Percentiles rank a stretch among this genome's conserved stretches.
phyloP scores from a whole-genome alignment of 2,888 invertebrate species.

The Agrochola lota region DNA sequence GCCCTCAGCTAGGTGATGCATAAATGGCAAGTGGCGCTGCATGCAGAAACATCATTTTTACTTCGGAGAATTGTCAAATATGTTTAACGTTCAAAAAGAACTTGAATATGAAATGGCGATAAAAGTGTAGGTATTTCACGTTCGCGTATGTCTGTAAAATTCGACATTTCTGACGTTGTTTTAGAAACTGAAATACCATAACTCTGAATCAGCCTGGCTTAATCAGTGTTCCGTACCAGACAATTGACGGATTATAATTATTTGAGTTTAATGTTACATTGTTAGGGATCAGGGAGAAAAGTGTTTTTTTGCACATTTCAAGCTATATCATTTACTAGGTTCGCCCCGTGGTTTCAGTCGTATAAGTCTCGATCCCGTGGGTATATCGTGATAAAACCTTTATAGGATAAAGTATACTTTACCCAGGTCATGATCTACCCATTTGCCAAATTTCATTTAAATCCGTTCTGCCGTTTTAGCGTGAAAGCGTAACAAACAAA shows the following conservation, averaged over 20 bases:
- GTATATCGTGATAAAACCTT: too few species aligned
- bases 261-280: neutral
- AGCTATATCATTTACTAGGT: too few species aligned
- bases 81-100: neutral
- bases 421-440: too few species aligned
- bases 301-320: too few species aligned
- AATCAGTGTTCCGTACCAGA: neutral
- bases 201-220: neutral
- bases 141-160: neutral
- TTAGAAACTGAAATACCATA: neutral
- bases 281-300: neutral
- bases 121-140: neutral
- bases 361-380: too few species aligned
- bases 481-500: too few species aligned
- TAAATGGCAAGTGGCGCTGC: neutral
- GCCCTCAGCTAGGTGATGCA: neutral
- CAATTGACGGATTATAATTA: neutral
- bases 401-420: too few species aligned
- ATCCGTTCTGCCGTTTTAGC: too few species aligned
- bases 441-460: too few species aligned
- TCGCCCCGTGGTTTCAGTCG: too few species aligned
- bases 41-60: too few species aligned
- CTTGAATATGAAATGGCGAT: neutral
- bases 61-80: neutral
- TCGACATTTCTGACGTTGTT: neutral